Percentiles rank a stretch among this genome's conserved stretches.
phyloP scores from a whole-genome alignment of 2,888 invertebrate genomes.

The Helleia helle region DNA sequence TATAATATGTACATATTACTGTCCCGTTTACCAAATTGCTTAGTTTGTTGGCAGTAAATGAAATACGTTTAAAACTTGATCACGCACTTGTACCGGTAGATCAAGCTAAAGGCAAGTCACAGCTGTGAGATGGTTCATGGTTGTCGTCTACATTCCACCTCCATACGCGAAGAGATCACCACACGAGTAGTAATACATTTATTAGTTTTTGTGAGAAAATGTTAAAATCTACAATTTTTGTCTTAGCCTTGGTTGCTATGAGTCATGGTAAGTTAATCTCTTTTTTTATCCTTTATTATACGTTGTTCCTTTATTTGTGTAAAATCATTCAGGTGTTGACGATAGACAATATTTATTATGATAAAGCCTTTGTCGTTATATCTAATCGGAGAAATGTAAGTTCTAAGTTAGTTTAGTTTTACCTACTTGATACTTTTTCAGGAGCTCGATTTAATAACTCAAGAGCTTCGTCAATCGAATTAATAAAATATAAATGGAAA shows the following conservation, averaged over 20 bases:
- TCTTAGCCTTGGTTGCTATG: constrained; percentile 8
- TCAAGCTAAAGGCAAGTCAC: constrained; percentile 38
- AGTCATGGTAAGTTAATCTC: constrained; percentile 5
- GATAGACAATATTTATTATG: too few species aligned
- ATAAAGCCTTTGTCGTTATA: too few species aligned
- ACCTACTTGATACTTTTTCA: too few species aligned
- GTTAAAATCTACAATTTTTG: constrained; percentile 6
- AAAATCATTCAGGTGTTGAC: too few species aligned
- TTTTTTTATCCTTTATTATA: background rate
- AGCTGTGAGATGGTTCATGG: constrained; percentile 38
- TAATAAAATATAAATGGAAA: too few species aligned
- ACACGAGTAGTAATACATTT: constrained; percentile 15
- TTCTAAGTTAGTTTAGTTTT: too few species aligned
- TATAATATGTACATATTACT: too few species aligned
- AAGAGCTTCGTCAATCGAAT: too few species aligned
- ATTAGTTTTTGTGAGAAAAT: constrained; percentile 2
- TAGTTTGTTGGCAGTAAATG: too few species aligned
- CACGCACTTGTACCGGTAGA: constrained; percentile 44
- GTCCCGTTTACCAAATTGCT: too few species aligned
- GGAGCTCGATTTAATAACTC: too few species aligned
- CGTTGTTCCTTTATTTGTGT: background rate
- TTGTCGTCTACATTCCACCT: constrained; percentile 35
- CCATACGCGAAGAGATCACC: constrained; percentile 23
- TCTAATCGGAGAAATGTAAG: too few species aligned
- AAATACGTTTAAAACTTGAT: constrained; percentile 13